A percentile compares a stretch with the other conserved stretches of the same genome.
Evolutionary conservation across 2,888 invertebrate species (phyloP).

Genomic region (Melipona bicolor): DNA sequence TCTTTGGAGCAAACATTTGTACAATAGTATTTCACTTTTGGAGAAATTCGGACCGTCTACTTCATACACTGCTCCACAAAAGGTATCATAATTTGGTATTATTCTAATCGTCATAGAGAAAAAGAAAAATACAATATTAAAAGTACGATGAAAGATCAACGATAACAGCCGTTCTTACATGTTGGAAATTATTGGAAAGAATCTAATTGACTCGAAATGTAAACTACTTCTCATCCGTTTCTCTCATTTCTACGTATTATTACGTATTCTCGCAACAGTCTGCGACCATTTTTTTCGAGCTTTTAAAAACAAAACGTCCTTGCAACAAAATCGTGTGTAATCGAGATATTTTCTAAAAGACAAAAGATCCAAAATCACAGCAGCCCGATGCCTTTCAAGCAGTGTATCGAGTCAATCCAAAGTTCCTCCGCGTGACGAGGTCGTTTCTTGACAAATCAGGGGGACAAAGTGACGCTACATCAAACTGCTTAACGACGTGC

Average conservation of each 20-base stretch:
- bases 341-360: not conserved
- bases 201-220: too few species aligned
- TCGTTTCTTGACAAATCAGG: not conserved
- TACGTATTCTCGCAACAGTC: not conserved
- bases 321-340: not conserved
- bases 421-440: not conserved
- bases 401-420: not conserved
- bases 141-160: too few species aligned
- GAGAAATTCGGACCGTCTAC: not conserved
- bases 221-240: not conserved
- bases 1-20: not conserved
- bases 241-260: not conserved
- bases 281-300: not conserved
- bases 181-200: not conserved
- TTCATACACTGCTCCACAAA: not conserved
- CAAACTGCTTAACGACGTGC: not conserved
- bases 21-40: not conserved
- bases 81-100: not conserved
- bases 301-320: not conserved
- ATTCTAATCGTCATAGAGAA: not conserved
- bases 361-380: too few species aligned
- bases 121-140: too few species aligned
- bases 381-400: not conserved
- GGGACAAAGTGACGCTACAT: not conserved
- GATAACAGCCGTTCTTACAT: not conserved